Evolutionary conservation across 1,140 invertebrate species (phyloP), one percentile per base, ranked within the genome.

Genomic region (Drosophila ogumai): DNA sequence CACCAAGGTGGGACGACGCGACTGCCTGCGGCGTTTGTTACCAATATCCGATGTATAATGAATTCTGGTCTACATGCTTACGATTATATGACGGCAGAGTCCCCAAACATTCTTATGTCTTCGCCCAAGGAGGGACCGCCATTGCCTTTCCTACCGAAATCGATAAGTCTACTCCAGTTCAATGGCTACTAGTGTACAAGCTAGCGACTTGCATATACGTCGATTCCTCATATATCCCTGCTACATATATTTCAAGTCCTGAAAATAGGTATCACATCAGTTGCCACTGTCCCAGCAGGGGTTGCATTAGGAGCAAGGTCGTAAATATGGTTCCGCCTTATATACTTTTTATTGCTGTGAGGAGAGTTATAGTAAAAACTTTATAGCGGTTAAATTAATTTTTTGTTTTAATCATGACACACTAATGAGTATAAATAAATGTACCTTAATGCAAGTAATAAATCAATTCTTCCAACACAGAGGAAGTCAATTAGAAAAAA

Each of bases 61-160:
- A 72, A 72, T 72, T 72, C 28, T 50, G 49, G 59, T 61, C 52
- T 50, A 75, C 69, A 49, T 67, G 81, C 65, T 55, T 67, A 52
- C 73, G 63, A 76, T 81, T 77, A 81, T 65, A 84, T 66, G 81
- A 49, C 59, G 63, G 75, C 80, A 59, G 44, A 59, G 66, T 50
- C 52, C 52, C 66, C 43, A 72, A 71, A 85, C 82, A 87, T 87
- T 87, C 84, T 74, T 87, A 87, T 88, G 84, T 87, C 84, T 87
- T 87, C 84, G 59, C 36, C 9, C 59, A 49, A 58, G 58, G 59
- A 66, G 44, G 63, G 63, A 79, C 55, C 66, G 47, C 34, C 43
- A 56, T 47, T 40, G 44, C 46, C 69, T 38, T 61, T 41, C 46
- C 47, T 44, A 17, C 64, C 46, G 31, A 43, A 86, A 86, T 86